These are phyloP conservation scores for Sebastes melanostomus DNA, from an alignment of 2,797 vertebrate species.

Conservation along the genomic window DNA sequence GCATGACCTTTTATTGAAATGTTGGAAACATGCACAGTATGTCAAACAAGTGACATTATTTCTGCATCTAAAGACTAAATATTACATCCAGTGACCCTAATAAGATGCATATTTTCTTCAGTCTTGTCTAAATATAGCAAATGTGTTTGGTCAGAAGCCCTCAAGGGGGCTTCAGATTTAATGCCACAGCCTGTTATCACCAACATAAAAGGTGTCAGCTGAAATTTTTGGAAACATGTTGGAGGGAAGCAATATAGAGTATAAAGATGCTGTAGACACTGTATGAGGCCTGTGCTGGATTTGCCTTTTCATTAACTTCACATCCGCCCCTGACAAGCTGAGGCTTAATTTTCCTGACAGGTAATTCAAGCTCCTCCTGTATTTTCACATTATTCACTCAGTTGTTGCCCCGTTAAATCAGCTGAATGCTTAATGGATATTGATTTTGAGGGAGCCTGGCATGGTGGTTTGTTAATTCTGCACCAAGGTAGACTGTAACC, in stretches of 20 bases:
- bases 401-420: slow-evolving; percentile 32
- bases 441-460: slow-evolving; percentile 34
- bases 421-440: slow-evolving; percentile 55
- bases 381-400: slow-evolving; percentile 39
- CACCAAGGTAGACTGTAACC: slow-evolving; percentile 5
- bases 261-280: background rate
- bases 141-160: slow-evolving; percentile 20
- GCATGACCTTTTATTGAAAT: no score
- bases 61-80: background rate
- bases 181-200: background rate
- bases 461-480: slow-evolving; percentile 25
- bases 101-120: slow-evolving; percentile 19
- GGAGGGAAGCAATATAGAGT: background rate
- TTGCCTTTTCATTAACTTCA: slow-evolving; percentile 42
- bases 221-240: background rate
- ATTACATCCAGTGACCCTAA: slow-evolving; percentile 22
- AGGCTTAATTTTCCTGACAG: slow-evolving; percentile 50
- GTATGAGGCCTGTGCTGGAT: background rate
- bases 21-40: no score
- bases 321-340: slow-evolving; percentile 13
- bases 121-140: slow-evolving; percentile 23
- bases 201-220: background rate
- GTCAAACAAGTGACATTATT: no score
- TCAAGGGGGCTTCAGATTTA: background rate
- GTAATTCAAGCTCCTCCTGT: slow-evolving; percentile 40